Conservation (phyloP, 2,797 vertebrate genomes). For the Apogon hyalosoma region DNA sequence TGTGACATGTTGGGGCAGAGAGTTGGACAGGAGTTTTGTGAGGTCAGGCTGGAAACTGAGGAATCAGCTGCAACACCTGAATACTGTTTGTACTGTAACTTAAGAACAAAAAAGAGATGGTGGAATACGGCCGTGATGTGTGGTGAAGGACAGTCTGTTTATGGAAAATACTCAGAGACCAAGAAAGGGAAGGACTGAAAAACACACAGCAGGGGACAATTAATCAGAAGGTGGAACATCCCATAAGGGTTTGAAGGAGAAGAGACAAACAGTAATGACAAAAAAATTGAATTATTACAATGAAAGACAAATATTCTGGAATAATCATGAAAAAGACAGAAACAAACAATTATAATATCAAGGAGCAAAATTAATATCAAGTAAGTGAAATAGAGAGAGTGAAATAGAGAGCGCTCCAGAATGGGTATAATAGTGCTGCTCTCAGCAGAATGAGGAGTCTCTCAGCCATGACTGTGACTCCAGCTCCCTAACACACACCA, state of each 20-base stretch:
- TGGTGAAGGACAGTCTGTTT: constrained; percentile 8
- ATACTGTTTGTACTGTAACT: constrained; percentile 1
- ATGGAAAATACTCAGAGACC: not conserved
- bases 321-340: not conserved
- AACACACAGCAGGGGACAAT: not conserved
- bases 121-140: not conserved
- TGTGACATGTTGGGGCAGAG: no score
- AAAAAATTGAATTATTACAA: not conserved
- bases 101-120: not conserved
- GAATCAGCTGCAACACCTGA: not conserved
- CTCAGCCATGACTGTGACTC: constrained; percentile 86
- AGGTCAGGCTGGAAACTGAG: not conserved
- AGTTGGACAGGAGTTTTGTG: no score
- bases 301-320: not conserved
- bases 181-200: not conserved
- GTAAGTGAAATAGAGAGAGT: constrained; percentile 5
- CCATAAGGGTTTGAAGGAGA: no score
- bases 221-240: not conserved
- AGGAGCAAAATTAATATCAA: no score
- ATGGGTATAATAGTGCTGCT: constrained; percentile 75
- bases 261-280: not conserved
- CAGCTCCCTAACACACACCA: constrained; percentile 82
- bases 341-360: not conserved
- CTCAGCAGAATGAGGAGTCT: constrained; percentile 84
- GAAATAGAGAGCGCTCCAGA: constrained; percentile 11